Percentiles rank a stretch among this genome's conserved stretches.
Evolutionary conservation across 2,113 vertebrate species (phyloP).

Genomic region (Crypturellus undulatus): DNA sequence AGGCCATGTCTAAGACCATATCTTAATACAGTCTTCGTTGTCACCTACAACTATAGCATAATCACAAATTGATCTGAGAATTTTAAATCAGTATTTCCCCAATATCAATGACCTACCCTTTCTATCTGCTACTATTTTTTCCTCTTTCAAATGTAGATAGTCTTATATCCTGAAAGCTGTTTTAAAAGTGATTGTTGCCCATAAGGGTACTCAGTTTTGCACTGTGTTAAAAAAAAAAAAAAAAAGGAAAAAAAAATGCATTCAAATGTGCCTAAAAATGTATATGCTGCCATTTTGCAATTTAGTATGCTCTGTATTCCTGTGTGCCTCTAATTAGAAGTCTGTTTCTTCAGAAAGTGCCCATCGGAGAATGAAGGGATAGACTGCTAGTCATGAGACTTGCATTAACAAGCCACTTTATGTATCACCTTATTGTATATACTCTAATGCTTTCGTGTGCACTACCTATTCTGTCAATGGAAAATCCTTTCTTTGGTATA

Average conservation of each 20-base stretch:
- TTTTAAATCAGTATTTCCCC: constrained; percentile 41
- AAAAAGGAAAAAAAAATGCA: constrained; percentile 57
- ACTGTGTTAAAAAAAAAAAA: constrained; percentile 67
- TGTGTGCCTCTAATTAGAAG: constrained; percentile 69
- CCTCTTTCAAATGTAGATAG: constrained; percentile 53
- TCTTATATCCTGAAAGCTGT: constrained; percentile 44
- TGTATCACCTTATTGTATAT: constrained; percentile 74
- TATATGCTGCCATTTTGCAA: constrained; percentile 76
- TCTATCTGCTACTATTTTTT: constrained; percentile 15
- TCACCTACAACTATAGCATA: not conserved
- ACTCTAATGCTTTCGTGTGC: constrained; percentile 68
- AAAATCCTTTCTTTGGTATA: constrained; percentile 74
- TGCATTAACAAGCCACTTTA: constrained; percentile 77
- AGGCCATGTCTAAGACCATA: not conserved
- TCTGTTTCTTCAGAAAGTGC: constrained; percentile 67
- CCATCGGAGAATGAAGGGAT: constrained; percentile 64
- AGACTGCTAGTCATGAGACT: constrained; percentile 72
- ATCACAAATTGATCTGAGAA: constrained; percentile 38
- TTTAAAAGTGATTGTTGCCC: constrained; percentile 66
- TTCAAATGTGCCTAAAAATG: constrained; percentile 79
- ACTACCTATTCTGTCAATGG: constrained; percentile 68
- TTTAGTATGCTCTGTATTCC: constrained; percentile 65
- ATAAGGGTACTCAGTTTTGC: constrained; percentile 72
- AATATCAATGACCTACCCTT: not conserved
- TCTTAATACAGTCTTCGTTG: not conserved